Base-by-base conservation (phyloP, 2,888 invertebrate genomes). In the Koerneria pararmatus region DNA sequence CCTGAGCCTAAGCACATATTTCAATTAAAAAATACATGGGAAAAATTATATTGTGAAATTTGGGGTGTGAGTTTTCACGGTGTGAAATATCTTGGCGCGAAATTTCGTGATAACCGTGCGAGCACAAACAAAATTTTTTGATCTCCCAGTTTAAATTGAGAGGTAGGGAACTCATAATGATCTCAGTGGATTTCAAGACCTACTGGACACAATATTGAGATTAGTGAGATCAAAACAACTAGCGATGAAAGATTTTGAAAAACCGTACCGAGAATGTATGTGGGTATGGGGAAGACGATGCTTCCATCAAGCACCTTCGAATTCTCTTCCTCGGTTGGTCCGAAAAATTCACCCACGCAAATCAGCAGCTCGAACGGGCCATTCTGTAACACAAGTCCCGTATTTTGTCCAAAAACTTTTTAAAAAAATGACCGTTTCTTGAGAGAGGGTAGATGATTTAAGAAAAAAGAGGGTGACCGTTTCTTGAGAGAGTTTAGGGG, bases 321-420 rank as follows among this genome's bases (percentile, higher is more conserved):
- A 61, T 83, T 83, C 29, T 70, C 67, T 8, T 74, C 80, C 32
- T 74, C 77, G 59, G 79, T 69, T 29, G 75, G 76, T 0, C 82
- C 82, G 68, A 83, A 83, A 67, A 83, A 83, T 62, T 83, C 83
- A 56, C 83, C 83, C n/a, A 83, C 79, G 65, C 83, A 83, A 34
- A 83, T 72, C 0, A 83, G 68, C 49, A 77, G 68, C 58, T 83
- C 83, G 67, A 83, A 83, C 1, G 80, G 80, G 22, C 83, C 82
- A 51, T 68, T 73, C 79, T 80, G 65, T 34, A 73, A 58, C n/a
- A 37, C 0, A 60, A 69, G 22, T 11, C n/a, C n/a, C n/a, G n/a
- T n/a, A n/a, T n/a, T n/a, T n/a, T n/a, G n/a, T n/a, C n/a, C n/a
- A n/a, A n/a, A 6, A 65, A 65, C n/a, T 22, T 41, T 22, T 29